Conservation (phyloP, 2,888 invertebrate genomes). For the Amphimallon solstitiale region DNA sequence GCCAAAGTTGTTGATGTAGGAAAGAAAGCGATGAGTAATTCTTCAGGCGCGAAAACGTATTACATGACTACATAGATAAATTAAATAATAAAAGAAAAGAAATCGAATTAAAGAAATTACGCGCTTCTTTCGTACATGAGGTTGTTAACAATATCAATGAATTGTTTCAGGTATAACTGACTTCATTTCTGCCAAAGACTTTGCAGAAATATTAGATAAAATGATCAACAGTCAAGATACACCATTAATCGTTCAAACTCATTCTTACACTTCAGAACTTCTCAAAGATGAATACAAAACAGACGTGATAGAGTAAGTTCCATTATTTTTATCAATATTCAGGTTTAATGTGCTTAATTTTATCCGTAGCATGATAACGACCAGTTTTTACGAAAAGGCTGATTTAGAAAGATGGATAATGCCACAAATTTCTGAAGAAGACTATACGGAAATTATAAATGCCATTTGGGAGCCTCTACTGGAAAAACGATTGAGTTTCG, state of each 20-base stretch:
- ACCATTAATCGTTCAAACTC: constrained; percentile 48
- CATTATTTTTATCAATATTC: neutral
- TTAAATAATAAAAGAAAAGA: no score
- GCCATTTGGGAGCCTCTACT: constrained; percentile 77
- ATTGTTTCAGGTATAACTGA: constrained; percentile 74
- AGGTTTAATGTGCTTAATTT: neutral
- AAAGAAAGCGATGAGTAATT: no score
- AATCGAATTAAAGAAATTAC: no score
- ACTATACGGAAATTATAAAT: constrained; percentile 76
- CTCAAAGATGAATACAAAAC: constrained; percentile 73
- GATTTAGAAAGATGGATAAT: constrained; percentile 84
- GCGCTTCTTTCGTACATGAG: no score
- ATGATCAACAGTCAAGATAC: constrained; percentile 61
- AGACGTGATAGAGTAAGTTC: constrained; percentile 75
- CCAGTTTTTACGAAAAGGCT: constrained; percentile 87
- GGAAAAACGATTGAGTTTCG: constrained; percentile 78
- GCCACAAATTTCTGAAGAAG: constrained; percentile 72
- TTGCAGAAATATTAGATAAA: constrained; percentile 75
- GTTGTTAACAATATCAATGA: neutral
- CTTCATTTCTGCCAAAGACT: constrained; percentile 77
- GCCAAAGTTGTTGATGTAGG: no score
- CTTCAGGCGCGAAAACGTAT: no score
- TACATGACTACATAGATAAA: no score
- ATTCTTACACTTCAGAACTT: constrained; percentile 66
- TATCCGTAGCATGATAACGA: constrained; percentile 77